These are phyloP conservation scores for Tolmerus cingulatus DNA, from an alignment of 2,888 invertebrate genomes.

Conservation along the genomic window DNA sequence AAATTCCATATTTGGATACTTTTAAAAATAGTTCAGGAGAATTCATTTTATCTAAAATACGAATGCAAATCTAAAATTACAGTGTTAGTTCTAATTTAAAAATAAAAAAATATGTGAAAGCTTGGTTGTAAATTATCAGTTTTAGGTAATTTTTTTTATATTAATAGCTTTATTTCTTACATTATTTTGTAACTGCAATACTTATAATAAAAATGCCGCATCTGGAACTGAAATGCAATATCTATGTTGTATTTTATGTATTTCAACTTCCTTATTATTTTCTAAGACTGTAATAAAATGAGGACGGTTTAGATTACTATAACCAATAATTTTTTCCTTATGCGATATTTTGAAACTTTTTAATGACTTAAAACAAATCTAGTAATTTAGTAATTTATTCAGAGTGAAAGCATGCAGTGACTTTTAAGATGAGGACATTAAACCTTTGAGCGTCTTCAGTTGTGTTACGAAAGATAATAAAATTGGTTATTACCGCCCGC, in stretches of 20 bases:
- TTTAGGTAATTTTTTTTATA: too few relatives aligned
- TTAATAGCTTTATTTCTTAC: neutral
- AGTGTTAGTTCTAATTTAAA: too few relatives aligned
- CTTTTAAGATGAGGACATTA: neutral
- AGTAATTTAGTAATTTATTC: neutral
- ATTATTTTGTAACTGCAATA: neutral
- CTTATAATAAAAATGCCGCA: neutral
- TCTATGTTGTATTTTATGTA: neutral
- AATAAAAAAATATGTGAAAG: too few relatives aligned
- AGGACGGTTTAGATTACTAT: too few relatives aligned
- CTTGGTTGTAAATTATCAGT: too few relatives aligned
- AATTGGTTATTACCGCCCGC: neutral
- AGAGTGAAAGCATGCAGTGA: neutral
- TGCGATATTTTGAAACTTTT: neutral
- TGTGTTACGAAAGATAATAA: neutral
- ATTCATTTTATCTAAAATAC: too few relatives aligned
- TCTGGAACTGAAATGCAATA: neutral
- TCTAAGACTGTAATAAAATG: neutral
- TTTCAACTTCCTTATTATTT: neutral
- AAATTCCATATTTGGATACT: too few relatives aligned
- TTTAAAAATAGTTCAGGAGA: too few relatives aligned
- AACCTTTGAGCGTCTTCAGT: neutral
- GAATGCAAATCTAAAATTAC: too few relatives aligned
- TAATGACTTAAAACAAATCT: neutral
- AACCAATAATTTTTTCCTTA: too few relatives aligned